Base-by-base conservation (phyloP, 2,888 invertebrate species). In the Exocentrus adspersus region DNA sequence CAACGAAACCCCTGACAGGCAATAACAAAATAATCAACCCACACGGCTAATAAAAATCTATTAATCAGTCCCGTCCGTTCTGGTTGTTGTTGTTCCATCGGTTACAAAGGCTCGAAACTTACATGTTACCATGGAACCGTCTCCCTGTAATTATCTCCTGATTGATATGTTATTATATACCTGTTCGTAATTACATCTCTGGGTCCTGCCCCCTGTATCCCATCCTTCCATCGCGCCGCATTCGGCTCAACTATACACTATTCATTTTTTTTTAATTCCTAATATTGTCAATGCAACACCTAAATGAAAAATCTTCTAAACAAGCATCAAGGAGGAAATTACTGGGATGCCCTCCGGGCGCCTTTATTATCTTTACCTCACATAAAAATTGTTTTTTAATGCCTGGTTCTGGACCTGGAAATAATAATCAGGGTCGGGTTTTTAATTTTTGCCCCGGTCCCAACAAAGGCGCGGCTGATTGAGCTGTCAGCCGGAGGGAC, bases 401-500 rank as follows among this genome's bases (percentile, higher is more conserved):
- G 77, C 75, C 67, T 75, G 80, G 78, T 78, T 79, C 79, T 74
- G 57, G 37, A 37, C 77, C 77, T 76, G 75, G 79, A 77, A 81
- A 79, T 78, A 79, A 80, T 80, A 80, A 80, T 79, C 79, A 76
- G 70, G 67, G 70, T 68, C 58, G 62, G 67, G 67, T 72, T 70
- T 72, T 70, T 70, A 72, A 70, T 72, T 72, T 70, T 70, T n/a
- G n/a, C n/a, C n/a, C n/a, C 62, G 60, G 69, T 2, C n/a, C 72
- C 71, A 78, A 79, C 78, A 79, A 79, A 79, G 79, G 79, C 78
- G 77, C 75, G 75, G 77, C 78, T 81, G 81, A 81, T 81, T 81
- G 81, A 81, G 80, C 80, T 81, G 81, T 81, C 81, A 81, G 80
- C 80, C 80, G 68, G 71, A 77, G 79, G 78, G 79, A 81, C 81